Evolutionary conservation across 2,888 invertebrate species (phyloP).

Genomic region (Eupithecia subumbrata): DNA sequence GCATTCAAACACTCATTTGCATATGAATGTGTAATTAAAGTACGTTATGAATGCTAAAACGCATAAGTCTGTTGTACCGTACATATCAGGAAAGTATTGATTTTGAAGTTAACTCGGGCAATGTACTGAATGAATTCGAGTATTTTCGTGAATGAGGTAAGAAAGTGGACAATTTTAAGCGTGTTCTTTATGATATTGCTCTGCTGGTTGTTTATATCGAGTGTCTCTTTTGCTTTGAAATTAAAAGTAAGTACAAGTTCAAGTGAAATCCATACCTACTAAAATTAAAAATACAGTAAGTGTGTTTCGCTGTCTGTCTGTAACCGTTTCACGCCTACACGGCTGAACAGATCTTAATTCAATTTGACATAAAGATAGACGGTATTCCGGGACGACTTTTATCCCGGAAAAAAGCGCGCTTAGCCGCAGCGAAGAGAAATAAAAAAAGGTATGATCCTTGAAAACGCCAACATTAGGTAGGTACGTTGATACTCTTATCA

Average conservation of each 20-base stretch:
- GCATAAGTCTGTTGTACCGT: background rate
- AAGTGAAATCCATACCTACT: background rate
- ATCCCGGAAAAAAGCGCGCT: background rate
- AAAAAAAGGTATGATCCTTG: background rate
- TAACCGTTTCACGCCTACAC: background rate
- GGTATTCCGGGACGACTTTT: background rate
- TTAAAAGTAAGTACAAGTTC: background rate
- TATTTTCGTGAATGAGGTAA: conserved; percentile 39
- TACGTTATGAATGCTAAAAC: conserved; percentile 70
- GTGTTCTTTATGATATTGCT: conserved; percentile 26
- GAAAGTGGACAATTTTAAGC: conserved; percentile 26
- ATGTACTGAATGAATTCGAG: conserved; percentile 39
- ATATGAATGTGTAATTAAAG: conserved; percentile 83
- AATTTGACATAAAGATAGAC: background rate
- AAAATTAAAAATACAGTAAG: background rate
- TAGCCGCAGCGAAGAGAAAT: background rate
- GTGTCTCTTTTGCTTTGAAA: background rate
- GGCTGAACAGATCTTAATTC: background rate
- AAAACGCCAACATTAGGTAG: background rate
- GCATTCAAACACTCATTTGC: conserved; percentile 76
- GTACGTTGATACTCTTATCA: background rate
- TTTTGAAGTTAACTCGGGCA: conserved; percentile 51
- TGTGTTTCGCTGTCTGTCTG: background rate
- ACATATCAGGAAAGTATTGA: conserved; percentile 22
- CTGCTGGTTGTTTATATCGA: background rate